Evolutionary conservation across 2,797 vertebrate species (phyloP).

Genomic region (Nyctibius grandis): DNA sequence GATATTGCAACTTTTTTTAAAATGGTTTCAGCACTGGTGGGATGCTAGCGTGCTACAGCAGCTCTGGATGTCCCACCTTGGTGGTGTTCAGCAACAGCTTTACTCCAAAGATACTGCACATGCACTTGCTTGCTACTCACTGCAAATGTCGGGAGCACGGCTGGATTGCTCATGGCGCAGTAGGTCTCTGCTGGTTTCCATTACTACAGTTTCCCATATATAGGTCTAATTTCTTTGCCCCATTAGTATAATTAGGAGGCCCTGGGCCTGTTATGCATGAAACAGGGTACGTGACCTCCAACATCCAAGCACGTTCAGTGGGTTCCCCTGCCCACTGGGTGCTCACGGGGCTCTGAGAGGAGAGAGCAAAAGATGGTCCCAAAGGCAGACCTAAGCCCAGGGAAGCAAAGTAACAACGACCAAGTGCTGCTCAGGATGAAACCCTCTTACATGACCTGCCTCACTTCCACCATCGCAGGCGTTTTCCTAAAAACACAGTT

Average conservation of each 20-base stretch:
- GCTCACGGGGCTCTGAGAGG: neutral
- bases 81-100: neutral
- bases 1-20: neutral
- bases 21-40: neutral
- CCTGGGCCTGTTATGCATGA: too few species aligned
- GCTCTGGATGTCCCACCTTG: neutral
- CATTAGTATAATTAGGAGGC: neutral
- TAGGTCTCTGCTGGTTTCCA: neutral
- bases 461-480: neutral
- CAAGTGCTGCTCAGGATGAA: neutral
- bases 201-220: neutral
- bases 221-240: neutral
- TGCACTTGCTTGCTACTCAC: neutral
- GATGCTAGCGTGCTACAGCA: neutral
- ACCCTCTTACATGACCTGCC: neutral
- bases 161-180: neutral
- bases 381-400: neutral
- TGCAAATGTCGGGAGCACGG: fast-evolving
- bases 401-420: neutral
- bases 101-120: neutral
- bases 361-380: neutral
- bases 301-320: too few species aligned
- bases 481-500: neutral
- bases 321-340: neutral
- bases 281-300: neutral